Evolutionary conservation across 2,113 vertebrate species (phyloP), one percentile per base, ranked within the genome.

Genomic region (Mellivora capensis): DNA sequence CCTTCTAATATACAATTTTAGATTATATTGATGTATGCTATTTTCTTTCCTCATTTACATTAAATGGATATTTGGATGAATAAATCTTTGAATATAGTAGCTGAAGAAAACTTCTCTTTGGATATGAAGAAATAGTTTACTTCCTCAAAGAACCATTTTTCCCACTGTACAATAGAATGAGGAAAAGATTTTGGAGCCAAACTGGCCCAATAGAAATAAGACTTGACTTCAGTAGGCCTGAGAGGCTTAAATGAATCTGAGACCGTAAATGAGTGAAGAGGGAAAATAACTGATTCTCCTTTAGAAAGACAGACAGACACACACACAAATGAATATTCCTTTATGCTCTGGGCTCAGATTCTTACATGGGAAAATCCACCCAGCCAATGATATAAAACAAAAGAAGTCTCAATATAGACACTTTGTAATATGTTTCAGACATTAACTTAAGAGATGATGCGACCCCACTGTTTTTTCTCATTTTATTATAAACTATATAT

Each of bases 31-130:
- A 84, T 49, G 4, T 61, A 4, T 82, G 91, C 82, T 76, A 18
- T n/a, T 83, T 93, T 76, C n/a, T 15, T 90, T 96, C 49, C 62
- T 59, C 31, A 93, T 57, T 82, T 87, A 97, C 93, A 80, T 71
- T 86, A 85, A 77, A 62, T 4, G 7, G 7, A 31, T 85, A 61
- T 54, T 97, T 90, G 74, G 37, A 82, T 80, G 59, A 87, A 81
- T 89, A 25, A 79, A 87, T 69, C 29, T 90, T 47, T 91, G 59
- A 89, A 71, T 31, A 71, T 42, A 85, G 13, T 76, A 80, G 87
- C 47, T 77, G 91, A 95, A 90, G 76, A 71, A 69, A 96, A 54
- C 1, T 77, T 94, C 57, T 82, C 17, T 93, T 77, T 61, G 18
- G 37, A 94, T 91, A 15, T 87, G 57, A 95, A 81, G 42, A 79